Conservation (phyloP, 1,140 invertebrate genomes). For the Pararge aegeria region DNA sequence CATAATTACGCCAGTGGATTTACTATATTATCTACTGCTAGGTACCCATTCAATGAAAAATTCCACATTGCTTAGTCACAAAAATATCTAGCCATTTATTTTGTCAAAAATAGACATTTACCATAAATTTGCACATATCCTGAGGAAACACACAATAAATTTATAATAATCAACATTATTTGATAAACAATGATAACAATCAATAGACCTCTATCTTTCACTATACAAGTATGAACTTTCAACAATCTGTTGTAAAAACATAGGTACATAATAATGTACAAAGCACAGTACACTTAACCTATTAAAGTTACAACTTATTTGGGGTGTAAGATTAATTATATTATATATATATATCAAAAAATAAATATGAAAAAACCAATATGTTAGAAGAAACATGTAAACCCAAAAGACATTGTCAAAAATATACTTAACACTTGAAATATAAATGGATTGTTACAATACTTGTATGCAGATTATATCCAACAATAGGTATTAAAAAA, state of each 20-base stretch:
- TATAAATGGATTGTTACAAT: constrained; percentile 4
- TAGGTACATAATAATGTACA: constrained; percentile 72
- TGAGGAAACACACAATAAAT: constrained; percentile 75
- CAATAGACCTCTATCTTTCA: constrained; percentile 72
- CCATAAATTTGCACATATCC: constrained; percentile 64
- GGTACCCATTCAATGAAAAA: constrained; percentile 68
- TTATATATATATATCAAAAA: constrained; percentile 3
- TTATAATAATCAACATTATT: constrained; percentile 76
- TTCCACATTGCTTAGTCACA: constrained; percentile 69
- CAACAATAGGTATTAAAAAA: too few species aligned
- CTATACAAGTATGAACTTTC: constrained; percentile 70
- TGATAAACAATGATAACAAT: constrained; percentile 78
- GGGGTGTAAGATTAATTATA: constrained; percentile 6
- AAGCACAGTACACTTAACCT: constrained; percentile 62
- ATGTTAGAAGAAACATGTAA: constrained; percentile 8
- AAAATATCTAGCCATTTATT: constrained; percentile 74
- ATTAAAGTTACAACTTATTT: constrained; percentile 51
- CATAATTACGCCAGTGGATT: constrained; percentile 46
- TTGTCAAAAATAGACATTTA: constrained; percentile 74
- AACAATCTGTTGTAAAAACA: constrained; percentile 73
- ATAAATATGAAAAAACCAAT: constrained; percentile 24
- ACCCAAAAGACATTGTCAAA: constrained; percentile 14
- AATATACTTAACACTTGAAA: constrained; percentile 7
- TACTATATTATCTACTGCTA: constrained; percentile 61
- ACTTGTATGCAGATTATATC: neutral